A percentile compares a stretch with the other conserved stretches of the same genome.
Evolutionary conservation across 1,140 invertebrate species (phyloP).

Genomic region (Macrobrachium nipponense): DNA sequence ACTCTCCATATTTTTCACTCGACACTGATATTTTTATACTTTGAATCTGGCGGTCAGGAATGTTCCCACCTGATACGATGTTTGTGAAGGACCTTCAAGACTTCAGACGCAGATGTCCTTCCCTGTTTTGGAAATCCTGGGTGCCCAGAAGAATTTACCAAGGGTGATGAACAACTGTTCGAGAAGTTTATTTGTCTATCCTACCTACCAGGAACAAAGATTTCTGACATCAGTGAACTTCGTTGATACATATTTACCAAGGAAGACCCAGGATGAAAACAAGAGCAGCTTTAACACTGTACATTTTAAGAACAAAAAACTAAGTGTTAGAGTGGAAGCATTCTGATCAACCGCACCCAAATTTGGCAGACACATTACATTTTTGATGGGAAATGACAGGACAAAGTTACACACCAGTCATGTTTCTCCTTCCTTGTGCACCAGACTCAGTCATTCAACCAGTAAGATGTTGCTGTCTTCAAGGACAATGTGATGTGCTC

Average conservation of each 20-base stretch:
- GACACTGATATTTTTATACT: conserved; percentile 11
- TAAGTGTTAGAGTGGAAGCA: conserved; percentile 15
- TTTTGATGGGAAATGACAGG: conserved; percentile 18
- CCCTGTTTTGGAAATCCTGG: not conserved
- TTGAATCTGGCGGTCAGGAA: not conserved
- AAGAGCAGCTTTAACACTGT: conserved; percentile 16
- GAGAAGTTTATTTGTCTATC: conserved; percentile 9
- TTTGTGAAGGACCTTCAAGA: conserved; percentile 13
- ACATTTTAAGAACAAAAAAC: conserved; percentile 11
- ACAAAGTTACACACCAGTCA: not conserved
- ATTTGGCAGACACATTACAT: not conserved
- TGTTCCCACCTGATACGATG: conserved; percentile 14
- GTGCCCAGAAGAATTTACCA: conserved; percentile 19
- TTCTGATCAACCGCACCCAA: conserved; percentile 16
- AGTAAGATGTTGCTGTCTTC: conserved; percentile 19
- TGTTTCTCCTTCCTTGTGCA: conserved; percentile 12
- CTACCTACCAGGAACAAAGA: conserved; percentile 3
- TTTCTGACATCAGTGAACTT: conserved; percentile 11
- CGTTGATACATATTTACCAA: conserved; percentile 22
- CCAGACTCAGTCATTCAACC: conserved; percentile 12
- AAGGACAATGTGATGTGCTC: too few species aligned
- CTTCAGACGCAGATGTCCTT: conserved; percentile 15
- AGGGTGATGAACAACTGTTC: conserved; percentile 19
- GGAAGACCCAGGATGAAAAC: conserved; percentile 15
- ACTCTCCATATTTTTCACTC: conserved; percentile 23